phyloP scores from a whole-genome alignment of 2,888 invertebrate species.

The Rhogogaster chlorosoma region DNA sequence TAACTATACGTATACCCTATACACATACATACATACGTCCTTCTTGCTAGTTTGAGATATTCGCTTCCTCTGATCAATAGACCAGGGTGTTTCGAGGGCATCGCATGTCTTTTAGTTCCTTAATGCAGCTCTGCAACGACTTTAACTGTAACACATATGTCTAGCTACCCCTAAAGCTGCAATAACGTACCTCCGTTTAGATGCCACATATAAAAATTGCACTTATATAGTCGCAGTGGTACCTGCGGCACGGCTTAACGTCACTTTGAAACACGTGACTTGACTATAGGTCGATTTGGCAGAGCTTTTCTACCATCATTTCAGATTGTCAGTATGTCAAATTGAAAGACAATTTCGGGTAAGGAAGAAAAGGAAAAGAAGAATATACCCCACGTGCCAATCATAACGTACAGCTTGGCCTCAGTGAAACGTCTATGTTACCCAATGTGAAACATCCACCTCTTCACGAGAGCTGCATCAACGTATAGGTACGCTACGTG shows the following conservation, averaged over 20 bases:
- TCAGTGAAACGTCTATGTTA: neutral
- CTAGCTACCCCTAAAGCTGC: neutral
- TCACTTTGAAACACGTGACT: conserved; percentile 5
- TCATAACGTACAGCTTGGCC: neutral
- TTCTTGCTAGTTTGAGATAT: neutral
- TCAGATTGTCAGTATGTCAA: conserved; percentile 7
- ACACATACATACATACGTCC: neutral
- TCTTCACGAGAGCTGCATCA: neutral
- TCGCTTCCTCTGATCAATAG: conserved; percentile 10
- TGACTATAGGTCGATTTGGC: conserved; percentile 17
- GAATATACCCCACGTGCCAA: neutral
- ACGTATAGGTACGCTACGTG: neutral
- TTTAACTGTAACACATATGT: neutral
- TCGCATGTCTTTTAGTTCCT: conserved; percentile 19
- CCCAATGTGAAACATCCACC: neutral
- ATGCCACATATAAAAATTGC: neutral
- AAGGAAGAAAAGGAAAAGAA: neutral
- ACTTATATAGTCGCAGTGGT: neutral
- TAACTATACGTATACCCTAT: conserved; percentile 6
- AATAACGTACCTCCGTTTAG: neutral
- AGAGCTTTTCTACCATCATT: conserved; percentile 1
- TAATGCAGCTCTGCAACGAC: conserved; percentile 22
- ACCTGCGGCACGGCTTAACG: neutral
- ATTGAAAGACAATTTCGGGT: neutral
- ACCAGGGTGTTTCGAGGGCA: conserved; percentile 30